Percentiles rank a stretch among this genome's conserved stretches.
phyloP scores from a whole-genome alignment of 2,113 vertebrate species.

The Abramis brama region DNA sequence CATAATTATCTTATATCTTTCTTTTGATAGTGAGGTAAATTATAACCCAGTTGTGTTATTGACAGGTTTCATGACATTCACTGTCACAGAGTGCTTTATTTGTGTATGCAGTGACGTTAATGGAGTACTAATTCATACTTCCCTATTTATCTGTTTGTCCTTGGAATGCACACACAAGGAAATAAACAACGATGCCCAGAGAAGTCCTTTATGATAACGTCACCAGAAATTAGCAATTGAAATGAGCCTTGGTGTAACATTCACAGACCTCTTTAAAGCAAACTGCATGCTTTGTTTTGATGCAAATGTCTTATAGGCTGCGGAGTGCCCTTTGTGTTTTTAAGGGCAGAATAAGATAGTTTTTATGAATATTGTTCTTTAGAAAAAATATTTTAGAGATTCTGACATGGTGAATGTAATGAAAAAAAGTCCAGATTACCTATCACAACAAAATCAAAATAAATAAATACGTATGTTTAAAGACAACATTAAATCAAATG shows the following conservation, averaged over 20 bases:
- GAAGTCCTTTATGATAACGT: neutral
- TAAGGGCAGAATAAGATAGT: neutral
- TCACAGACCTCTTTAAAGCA: neutral
- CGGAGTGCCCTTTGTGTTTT: neutral
- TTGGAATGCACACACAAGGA: slow-evolving; percentile 1
- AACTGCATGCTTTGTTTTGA: neutral
- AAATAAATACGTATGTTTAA: no score
- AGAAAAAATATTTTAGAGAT: neutral
- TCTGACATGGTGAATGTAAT: neutral
- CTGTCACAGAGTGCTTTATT: neutral
- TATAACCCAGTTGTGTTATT: neutral
- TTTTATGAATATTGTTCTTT: neutral
- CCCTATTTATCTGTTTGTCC: neutral
- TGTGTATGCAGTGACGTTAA: neutral
- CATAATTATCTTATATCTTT: neutral
- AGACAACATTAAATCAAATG: no score
- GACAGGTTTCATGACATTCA: neutral
- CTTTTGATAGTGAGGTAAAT: neutral
- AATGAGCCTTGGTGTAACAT: slow-evolving; percentile 9
- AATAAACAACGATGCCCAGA: neutral
- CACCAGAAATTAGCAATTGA: slow-evolving; percentile 22
- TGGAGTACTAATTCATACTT: neutral
- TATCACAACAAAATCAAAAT: no score
- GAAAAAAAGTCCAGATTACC: neutral
- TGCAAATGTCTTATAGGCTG: neutral